A percentile compares a stretch with the other conserved stretches of the same genome.
These are phyloP conservation scores for Tanytarsus gracilentus DNA, from an alignment of 2,888 invertebrate genomes.

Conservation along the genomic window DNA sequence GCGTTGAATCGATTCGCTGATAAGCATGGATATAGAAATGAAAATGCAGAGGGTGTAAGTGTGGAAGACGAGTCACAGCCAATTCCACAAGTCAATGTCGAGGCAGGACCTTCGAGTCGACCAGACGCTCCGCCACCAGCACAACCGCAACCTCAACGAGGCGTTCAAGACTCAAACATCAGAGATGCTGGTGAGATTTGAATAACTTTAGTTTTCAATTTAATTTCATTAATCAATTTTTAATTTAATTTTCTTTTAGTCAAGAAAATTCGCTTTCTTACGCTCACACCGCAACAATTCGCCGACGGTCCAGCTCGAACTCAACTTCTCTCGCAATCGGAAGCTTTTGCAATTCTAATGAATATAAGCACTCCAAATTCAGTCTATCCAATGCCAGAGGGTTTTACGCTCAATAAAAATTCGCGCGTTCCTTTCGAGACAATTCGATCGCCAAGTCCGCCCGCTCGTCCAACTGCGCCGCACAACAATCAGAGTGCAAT, in stretches of 20 bases:
- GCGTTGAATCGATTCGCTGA: conserved; percentile 60
- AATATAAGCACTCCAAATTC: conserved; percentile 62
- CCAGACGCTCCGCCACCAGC: conserved; percentile 30
- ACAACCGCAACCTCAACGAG: conserved; percentile 12
- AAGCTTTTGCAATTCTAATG: conserved; percentile 72
- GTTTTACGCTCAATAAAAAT: conserved; percentile 48
- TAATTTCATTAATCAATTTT: too few species aligned
- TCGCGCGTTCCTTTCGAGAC: conserved; percentile 12
- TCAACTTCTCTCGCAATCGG: conserved; percentile 61
- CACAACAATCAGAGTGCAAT: not conserved
- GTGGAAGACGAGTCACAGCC: conserved; percentile 21
- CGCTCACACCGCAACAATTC: conserved; percentile 70
- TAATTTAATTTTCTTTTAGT: too few species aligned
- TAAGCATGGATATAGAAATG: conserved; percentile 44
- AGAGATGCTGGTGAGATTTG: too few species aligned
- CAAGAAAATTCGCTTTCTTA: conserved; percentile 70
- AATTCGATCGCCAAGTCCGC: conserved; percentile 13
- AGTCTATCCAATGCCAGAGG: conserved; percentile 61
- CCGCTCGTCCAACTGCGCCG: not conserved
- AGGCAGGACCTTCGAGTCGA: conserved; percentile 31
- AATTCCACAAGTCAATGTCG: conserved; percentile 11
- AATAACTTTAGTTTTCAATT: too few species aligned
- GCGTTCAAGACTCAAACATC: conserved; percentile 38
- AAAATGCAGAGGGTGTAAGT: conserved; percentile 29
- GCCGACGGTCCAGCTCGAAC: conserved; percentile 74